A percentile compares a stretch with the other conserved stretches of the same genome.
These are phyloP conservation scores for Tragelaphus strepsiceros DNA, from an alignment of 2,113 vertebrate genomes.

Conservation along the genomic window DNA sequence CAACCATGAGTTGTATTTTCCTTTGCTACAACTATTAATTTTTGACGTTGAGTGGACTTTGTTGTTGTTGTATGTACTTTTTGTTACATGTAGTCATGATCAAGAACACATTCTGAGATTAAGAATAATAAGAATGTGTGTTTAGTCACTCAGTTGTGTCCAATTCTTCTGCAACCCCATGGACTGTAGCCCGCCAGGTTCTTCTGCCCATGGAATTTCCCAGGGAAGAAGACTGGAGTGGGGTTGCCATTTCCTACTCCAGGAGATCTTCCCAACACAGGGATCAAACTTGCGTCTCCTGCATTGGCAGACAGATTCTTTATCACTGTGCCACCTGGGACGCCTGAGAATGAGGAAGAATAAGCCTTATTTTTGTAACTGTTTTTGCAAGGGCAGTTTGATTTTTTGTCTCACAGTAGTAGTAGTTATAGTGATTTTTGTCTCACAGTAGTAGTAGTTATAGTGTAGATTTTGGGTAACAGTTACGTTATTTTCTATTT, in stretches of 20 bases:
- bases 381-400: not conserved
- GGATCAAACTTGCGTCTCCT: not conserved
- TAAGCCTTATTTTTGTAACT: not conserved
- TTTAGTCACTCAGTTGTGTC: not conserved
- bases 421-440: not conserved
- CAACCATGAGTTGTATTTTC: not conserved
- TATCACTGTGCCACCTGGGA: not conserved
- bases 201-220: not conserved
- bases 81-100: not conserved
- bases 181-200: not conserved
- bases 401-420: not conserved
- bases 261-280: not conserved
- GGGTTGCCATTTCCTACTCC: not conserved
- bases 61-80: not conserved
- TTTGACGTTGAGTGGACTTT: not conserved
- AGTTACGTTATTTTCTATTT: not conserved
- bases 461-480: not conserved
- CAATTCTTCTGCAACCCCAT: not conserved
- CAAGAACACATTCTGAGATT: not conserved
- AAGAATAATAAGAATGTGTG: not conserved
- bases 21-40: not conserved
- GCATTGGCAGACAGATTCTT: not conserved
- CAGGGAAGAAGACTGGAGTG: not conserved
- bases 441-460: not conserved
- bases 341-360: not conserved